Percentiles rank a stretch among this genome's conserved stretches.
Conservation (phyloP, 2,888 invertebrate genomes). For the Physocephala rufipes region DNA sequence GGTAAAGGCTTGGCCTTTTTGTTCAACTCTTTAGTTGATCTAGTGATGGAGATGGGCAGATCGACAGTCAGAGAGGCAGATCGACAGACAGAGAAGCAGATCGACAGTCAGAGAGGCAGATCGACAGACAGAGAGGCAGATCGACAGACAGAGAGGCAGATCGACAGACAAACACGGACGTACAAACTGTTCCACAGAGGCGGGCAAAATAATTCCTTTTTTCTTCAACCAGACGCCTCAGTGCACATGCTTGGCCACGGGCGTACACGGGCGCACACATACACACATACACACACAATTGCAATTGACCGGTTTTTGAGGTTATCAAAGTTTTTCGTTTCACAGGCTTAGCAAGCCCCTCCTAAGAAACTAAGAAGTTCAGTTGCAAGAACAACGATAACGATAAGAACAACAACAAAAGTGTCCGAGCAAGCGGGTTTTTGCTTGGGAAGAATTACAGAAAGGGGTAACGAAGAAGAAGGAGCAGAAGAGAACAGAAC, state of each 20-base stretch:
- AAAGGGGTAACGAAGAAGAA: background rate
- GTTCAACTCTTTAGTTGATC: background rate
- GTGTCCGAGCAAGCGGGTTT: background rate
- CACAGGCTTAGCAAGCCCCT: constrained; percentile 9
- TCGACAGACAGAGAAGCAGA: background rate
- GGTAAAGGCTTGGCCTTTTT: constrained; percentile 17
- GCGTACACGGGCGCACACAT: constrained; percentile 6
- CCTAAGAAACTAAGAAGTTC: no score
- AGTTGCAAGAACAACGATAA: background rate
- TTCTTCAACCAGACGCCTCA: constrained; percentile 3
- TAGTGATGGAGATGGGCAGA: background rate
- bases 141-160: background rate
- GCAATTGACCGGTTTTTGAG: constrained; percentile 38
- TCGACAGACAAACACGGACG: constrained; percentile 4
- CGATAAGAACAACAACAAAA: constrained; percentile 4
- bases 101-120: background rate
- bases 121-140: background rate
- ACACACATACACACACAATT: constrained; percentile 13
- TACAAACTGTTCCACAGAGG: background rate
- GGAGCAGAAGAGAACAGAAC: background rate
- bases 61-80: background rate
- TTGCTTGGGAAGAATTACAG: background rate
- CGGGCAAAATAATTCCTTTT: background rate
- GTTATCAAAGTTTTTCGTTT: constrained; percentile 32
- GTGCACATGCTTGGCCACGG: constrained; percentile 14